These are phyloP conservation scores for Neogale vison DNA, from an alignment of 2,113 vertebrate species.

Conservation along the genomic window DNA sequence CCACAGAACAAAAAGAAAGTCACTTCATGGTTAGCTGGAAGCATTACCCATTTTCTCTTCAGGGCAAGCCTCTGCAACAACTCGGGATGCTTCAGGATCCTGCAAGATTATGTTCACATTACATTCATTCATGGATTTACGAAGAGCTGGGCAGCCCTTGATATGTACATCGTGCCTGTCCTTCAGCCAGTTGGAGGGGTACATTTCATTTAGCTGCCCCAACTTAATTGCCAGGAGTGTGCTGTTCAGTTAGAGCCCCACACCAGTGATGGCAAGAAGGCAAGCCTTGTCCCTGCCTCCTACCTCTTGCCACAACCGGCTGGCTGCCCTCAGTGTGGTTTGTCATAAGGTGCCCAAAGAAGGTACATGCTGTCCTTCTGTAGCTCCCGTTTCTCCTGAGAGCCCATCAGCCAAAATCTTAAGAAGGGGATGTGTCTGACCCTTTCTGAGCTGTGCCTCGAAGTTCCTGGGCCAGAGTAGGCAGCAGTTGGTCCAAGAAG, in stretches of 20 bases:
- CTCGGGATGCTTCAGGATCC: background rate
- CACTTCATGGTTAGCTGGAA: background rate
- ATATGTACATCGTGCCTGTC: background rate
- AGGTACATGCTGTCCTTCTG: background rate
- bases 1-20: background rate
- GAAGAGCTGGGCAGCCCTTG: background rate
- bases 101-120: background rate
- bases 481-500: background rate
- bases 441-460: background rate
- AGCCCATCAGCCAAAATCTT: background rate
- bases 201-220: background rate
- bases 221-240: background rate
- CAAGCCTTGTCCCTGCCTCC: background rate
- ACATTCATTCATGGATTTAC: rapidly evolving
- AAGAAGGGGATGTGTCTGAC: background rate
- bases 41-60: background rate
- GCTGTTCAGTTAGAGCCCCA: background rate
- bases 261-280: no score
- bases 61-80: background rate
- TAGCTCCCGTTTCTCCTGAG: background rate
- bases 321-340: background rate
- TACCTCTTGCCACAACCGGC: no score
- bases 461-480: background rate
- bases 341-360: background rate
- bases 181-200: background rate